A percentile compares a stretch with the other conserved stretches of the same genome.
phyloP scores from a whole-genome alignment of 2,888 invertebrate species.

The Auanema freiburgensis region DNA sequence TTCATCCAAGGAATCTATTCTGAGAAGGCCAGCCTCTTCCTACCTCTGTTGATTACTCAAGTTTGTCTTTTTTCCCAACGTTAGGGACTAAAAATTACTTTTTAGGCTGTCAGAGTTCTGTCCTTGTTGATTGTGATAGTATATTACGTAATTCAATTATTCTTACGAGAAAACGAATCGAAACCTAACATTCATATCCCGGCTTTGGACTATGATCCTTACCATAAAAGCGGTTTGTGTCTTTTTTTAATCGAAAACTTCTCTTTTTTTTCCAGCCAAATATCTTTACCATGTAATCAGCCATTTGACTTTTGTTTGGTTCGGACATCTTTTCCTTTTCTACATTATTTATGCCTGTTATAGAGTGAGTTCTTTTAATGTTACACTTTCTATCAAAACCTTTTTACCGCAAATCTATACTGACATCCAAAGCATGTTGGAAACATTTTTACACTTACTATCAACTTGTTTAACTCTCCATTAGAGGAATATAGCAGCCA shows the following conservation, averaged over 20 bases:
- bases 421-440: too few species aligned
- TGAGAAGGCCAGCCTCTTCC: conserved; percentile 27
- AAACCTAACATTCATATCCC: conserved; percentile 33
- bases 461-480: too few species aligned
- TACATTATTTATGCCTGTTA: conserved; percentile 35
- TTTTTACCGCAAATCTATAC: too few species aligned
- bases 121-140: conserved; percentile 26
- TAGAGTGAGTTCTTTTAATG: conserved; percentile 19
- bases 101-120: conserved; percentile 25
- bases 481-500: too few species aligned
- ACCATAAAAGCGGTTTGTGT: conserved; percentile 26
- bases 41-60: conserved; percentile 35
- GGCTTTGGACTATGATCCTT: conserved; percentile 35
- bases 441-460: too few species aligned
- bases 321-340: conserved; percentile 31
- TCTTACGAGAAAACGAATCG: conserved; percentile 19
- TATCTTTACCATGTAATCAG: conserved; percentile 23
- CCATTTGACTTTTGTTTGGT: conserved; percentile 35
- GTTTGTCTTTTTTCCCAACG: conserved; percentile 4
- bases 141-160: conserved; percentile 33
- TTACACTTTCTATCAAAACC: not conserved
- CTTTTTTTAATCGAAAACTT: not conserved
- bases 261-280: conserved; percentile 2
- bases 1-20: conserved; percentile 37
- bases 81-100: not conserved